These are phyloP conservation scores for Ascidia mentula DNA, from an alignment of 23 tunicate genomes.

Conservation along the genomic window DNA sequence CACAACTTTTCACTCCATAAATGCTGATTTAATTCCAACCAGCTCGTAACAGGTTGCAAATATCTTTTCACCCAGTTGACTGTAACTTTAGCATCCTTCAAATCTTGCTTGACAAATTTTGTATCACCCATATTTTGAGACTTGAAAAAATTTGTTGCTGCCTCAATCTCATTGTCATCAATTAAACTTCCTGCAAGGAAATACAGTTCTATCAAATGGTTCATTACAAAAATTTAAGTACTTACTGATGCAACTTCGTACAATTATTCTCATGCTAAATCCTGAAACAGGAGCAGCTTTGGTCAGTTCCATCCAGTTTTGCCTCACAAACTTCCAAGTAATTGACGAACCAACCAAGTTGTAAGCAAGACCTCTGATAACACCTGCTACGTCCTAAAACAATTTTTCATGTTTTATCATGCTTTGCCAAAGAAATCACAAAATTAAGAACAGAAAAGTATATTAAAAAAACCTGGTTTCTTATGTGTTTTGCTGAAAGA, in stretches of 20 bases:
- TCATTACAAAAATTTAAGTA: neutral
- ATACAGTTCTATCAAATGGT: neutral
- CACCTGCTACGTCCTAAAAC: constrained; percentile 31
- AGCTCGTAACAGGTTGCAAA: constrained; percentile 3
- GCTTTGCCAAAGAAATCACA: neutral
- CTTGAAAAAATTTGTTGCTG: constrained; percentile 48
- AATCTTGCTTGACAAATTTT: constrained; percentile 34
- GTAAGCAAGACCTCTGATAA: constrained; percentile 9
- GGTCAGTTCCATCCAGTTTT: constrained; percentile 57
- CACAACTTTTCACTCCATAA: neutral
- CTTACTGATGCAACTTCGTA: constrained; percentile 39
- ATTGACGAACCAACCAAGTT: constrained; percentile 48
- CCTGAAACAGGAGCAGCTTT: constrained; percentile 22
- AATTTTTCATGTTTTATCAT: neutral
- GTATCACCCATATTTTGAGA: constrained; percentile 33
- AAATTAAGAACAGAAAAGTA: no score
- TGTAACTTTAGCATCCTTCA: constrained; percentile 38
- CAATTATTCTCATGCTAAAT: constrained; percentile 33
- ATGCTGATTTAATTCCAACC: constrained; percentile 29
- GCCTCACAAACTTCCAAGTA: constrained; percentile 68
- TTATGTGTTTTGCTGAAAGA: constrained; percentile 41
- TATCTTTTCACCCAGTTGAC: constrained; percentile 36
- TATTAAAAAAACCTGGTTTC: constrained; percentile 65
- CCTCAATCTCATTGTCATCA: constrained; percentile 41
- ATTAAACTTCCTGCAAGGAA: constrained; percentile 25